These are phyloP conservation scores for Hystrix brachyura DNA, from an alignment of 2,113 vertebrate genomes.

Conservation along the genomic window DNA sequence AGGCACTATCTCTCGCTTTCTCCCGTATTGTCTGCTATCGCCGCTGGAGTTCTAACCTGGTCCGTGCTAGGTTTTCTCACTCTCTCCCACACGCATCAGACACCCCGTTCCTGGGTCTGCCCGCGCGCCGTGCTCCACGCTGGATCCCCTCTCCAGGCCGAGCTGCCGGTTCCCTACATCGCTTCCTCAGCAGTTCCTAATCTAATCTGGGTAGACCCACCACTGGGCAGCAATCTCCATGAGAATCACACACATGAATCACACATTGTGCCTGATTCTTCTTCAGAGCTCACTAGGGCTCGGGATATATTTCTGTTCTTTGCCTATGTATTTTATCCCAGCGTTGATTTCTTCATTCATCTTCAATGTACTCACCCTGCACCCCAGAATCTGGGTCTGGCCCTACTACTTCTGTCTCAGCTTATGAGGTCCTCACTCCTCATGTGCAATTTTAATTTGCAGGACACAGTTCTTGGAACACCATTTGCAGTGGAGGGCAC, in stretches of 20 bases:
- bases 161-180: background rate
- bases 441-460: background rate
- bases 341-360: background rate
- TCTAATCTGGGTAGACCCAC: too few relatives aligned
- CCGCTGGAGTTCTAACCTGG: background rate
- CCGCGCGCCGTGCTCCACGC: fast-evolving
- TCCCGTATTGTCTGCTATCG: background rate
- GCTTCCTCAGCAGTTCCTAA: background rate
- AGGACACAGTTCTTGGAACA: background rate
- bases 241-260: background rate
- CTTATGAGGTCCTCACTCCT: background rate
- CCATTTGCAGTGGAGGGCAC: background rate
- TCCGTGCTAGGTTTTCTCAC: too few relatives aligned
- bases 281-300: background rate
- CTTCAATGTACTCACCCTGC: background rate
- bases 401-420: fast-evolving
- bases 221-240: fast-evolving
- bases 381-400: background rate
- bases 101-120: background rate
- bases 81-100: background rate
- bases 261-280: background rate
- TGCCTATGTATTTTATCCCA: too few relatives aligned
- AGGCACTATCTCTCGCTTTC: fast-evolving
- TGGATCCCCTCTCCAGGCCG: background rate
- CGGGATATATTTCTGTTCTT: too few relatives aligned